Conservation (phyloP, 2,888 invertebrate genomes). For the Chloromyia formosa region DNA sequence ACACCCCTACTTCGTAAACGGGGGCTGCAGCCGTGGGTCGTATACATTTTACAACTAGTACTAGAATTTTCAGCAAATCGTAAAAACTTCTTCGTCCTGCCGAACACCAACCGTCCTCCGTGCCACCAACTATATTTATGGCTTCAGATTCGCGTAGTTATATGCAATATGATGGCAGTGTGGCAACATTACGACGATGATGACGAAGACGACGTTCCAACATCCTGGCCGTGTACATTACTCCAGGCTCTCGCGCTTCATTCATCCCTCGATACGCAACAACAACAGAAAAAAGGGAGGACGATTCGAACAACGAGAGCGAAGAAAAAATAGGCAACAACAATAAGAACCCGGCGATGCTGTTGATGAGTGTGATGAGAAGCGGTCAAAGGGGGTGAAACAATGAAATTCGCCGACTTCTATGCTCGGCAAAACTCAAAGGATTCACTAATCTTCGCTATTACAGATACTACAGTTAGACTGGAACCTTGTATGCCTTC, state of each 20-base stretch:
- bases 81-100: constrained; percentile 46
- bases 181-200: constrained; percentile 26
- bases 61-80: constrained; percentile 51
- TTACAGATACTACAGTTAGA: constrained; percentile 44
- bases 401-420: constrained; percentile 23
- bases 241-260: constrained; percentile 26
- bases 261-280: constrained; percentile 30
- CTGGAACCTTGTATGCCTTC: constrained; percentile 37
- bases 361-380: constrained; percentile 23
- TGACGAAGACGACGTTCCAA: neutral
- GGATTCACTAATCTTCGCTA: constrained; percentile 46
- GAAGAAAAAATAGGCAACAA: constrained; percentile 30
- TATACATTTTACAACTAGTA: constrained; percentile 47
- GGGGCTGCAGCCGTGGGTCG: neutral
- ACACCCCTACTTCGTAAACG: neutral
- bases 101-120: neutral
- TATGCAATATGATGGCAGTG: constrained; percentile 42
- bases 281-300: constrained; percentile 37
- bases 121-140: constrained; percentile 41
- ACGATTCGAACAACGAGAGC: neutral
- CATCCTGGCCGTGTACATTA: neutral
- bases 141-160: constrained; percentile 38
- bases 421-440: constrained; percentile 42
- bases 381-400: constrained; percentile 28
- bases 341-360: constrained; percentile 10